These are phyloP conservation scores for Galago senegalensis DNA, from an alignment of 2,797 vertebrate species.

Conservation along the genomic window DNA sequence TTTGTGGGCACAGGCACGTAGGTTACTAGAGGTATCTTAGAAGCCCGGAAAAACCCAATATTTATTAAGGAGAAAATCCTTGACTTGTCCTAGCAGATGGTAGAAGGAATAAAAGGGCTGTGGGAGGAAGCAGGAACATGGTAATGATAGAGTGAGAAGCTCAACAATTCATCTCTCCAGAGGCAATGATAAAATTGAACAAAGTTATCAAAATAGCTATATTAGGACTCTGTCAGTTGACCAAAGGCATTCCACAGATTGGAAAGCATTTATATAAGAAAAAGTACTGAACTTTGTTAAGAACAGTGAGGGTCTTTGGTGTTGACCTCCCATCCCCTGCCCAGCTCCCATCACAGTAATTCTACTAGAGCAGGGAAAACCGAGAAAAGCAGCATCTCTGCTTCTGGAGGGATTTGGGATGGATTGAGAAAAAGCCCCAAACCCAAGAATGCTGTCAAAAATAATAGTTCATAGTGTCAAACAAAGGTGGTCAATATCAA, in stretches of 20 bases:
- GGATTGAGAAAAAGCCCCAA: not conserved
- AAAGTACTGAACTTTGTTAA: not conserved
- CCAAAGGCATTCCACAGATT: not conserved
- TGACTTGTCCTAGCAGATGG: not conserved
- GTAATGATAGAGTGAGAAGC: not conserved
- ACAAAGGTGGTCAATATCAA: not conserved
- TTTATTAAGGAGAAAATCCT: not conserved
- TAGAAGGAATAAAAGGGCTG: not conserved
- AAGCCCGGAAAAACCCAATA: not conserved
- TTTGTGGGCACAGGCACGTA: not conserved
- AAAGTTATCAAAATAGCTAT: not conserved
- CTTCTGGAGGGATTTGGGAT: not conserved
- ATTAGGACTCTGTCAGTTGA: not conserved
- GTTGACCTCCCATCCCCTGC: not conserved
- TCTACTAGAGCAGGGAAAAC: not conserved
- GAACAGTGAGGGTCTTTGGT: not conserved
- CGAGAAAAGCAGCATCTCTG: not conserved
- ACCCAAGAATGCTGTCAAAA: not conserved
- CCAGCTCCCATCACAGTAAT: not conserved
- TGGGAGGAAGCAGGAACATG: not conserved
- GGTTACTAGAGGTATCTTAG: not conserved
- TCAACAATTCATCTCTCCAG: not conserved
- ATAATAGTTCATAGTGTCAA: not conserved
- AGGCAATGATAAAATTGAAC: not conserved
- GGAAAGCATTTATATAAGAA: slow-evolving; percentile 13